These are phyloP conservation scores for Dicaeum eximium DNA, from an alignment of 2,113 vertebrate genomes.

Conservation along the genomic window DNA sequence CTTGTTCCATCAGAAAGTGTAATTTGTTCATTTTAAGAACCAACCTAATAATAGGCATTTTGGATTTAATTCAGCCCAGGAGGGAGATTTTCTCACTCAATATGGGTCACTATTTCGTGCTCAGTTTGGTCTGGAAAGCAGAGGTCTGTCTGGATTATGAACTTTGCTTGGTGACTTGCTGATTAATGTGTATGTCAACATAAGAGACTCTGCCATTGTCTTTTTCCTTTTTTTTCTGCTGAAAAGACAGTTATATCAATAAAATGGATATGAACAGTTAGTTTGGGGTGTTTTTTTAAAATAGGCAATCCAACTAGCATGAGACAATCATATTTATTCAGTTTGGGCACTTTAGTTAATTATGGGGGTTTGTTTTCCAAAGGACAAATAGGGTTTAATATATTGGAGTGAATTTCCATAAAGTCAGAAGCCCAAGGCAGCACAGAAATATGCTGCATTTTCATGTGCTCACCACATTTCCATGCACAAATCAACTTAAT, in stretches of 20 bases:
- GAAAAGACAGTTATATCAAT: neutral
- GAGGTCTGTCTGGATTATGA: neutral
- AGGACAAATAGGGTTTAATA: neutral
- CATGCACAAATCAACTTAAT: neutral
- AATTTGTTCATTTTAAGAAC: neutral
- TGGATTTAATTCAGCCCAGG: neutral
- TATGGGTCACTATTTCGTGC: neutral
- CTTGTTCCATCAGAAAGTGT: neutral
- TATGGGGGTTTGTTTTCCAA: neutral
- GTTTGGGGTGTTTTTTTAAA: neutral
- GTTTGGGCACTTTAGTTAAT: neutral
- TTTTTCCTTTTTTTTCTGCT: neutral
- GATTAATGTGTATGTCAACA: neutral
- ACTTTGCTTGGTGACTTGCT: neutral
- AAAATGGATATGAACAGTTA: neutral
- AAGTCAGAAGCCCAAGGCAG: neutral
- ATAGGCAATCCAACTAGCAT: neutral
- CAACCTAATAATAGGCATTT: neutral
- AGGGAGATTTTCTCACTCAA: neutral
- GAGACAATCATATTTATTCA: neutral
- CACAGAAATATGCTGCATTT: neutral
- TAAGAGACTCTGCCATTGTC: neutral
- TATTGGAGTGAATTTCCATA: neutral
- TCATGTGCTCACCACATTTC: neutral
- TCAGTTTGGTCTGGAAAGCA: neutral